phyloP scores from a whole-genome alignment of 2,888 invertebrate species.

The Furcula furcula region DNA sequence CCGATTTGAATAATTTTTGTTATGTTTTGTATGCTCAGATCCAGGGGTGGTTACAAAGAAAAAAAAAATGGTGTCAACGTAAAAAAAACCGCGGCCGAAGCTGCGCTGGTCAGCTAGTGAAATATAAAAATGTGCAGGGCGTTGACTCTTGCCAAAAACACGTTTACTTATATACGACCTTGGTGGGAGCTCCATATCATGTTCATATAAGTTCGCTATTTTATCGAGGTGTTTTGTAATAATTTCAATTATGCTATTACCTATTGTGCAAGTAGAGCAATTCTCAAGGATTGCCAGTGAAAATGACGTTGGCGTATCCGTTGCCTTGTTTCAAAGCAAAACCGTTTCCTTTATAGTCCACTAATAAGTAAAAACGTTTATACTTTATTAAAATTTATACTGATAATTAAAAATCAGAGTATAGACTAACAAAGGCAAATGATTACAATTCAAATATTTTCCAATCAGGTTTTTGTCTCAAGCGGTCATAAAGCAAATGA shows the following conservation, averaged over 20 bases:
- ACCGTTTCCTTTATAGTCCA: slow-evolving; percentile 12
- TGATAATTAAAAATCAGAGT: no score
- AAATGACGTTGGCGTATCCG: slow-evolving; percentile 59
- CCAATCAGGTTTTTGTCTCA: slow-evolving; percentile 6
- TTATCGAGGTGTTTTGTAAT: slow-evolving; percentile 10
- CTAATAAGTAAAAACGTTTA: not conserved
- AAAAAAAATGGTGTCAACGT: no score
- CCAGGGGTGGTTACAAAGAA: no score
- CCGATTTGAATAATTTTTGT: no score
- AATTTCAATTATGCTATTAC: slow-evolving; percentile 22
- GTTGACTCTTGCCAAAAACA: not conserved
- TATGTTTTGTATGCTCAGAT: no score
- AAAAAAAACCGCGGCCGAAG: no score
- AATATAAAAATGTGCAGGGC: slow-evolving; percentile 1
- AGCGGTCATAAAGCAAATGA: slow-evolving; percentile 14
- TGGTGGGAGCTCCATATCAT: slow-evolving; percentile 2
- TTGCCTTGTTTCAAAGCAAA: slow-evolving; percentile 47
- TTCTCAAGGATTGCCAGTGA: slow-evolving; percentile 60
- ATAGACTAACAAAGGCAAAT: not conserved
- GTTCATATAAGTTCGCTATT: slow-evolving; percentile 12
- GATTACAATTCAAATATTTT: slow-evolving; percentile 5
- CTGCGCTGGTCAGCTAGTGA: no score
- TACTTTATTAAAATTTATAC: not conserved
- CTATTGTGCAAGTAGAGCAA: slow-evolving; percentile 49
- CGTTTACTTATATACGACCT: not conserved